Evolutionary conservation across 2,113 vertebrate species (phyloP), one percentile per base, ranked within the genome.

Genomic region (Bothrops jararaca): DNA sequence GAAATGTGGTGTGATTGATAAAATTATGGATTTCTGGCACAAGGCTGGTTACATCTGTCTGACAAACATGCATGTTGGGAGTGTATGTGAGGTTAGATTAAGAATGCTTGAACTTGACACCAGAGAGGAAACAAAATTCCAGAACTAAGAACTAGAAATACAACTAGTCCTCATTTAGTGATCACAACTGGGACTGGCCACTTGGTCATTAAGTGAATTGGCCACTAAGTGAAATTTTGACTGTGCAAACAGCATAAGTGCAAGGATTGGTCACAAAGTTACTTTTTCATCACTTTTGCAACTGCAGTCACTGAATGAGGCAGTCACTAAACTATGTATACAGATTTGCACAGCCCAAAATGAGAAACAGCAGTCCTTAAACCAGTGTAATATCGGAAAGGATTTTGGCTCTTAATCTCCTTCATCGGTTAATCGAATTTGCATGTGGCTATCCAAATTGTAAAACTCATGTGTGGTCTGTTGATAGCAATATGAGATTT

Each of bases 401-500:
- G n/a, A 74, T 74, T 74, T 34, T 74, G 64, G n/a, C n/a, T 74
- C 64, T 34, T 74, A 74, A 74, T 92, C 93, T 94, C 93, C 95
- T 85, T 20, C 93, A 91, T 94, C 93, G 90, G 20, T 18, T 93
- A 93, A 94, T 96, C 91, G 89, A 90, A 10, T 87, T 23, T 89
- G 26, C 89, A 57, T 90, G 56, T 89, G 92, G 7, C 23, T 91
- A 64, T 97, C 95, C 53, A 58, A 95, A 89, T 95, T 92, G 39
- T 93, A 95, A 95, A 92, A 50, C 94, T 93, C 53, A 92, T 39
- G 91, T 95, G 93, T 92, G 93, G 95, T 92, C 95, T 94, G 92
- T 95, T 96, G 95, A 93, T 93, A 95, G 92, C 23, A 94, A 96
- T 97, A 95, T 88, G 91, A 96, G 89, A 92, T 91, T 91, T 96